Conservation (phyloP, 2,888 invertebrate genomes). For the Drosophila neotestacea region DNA sequence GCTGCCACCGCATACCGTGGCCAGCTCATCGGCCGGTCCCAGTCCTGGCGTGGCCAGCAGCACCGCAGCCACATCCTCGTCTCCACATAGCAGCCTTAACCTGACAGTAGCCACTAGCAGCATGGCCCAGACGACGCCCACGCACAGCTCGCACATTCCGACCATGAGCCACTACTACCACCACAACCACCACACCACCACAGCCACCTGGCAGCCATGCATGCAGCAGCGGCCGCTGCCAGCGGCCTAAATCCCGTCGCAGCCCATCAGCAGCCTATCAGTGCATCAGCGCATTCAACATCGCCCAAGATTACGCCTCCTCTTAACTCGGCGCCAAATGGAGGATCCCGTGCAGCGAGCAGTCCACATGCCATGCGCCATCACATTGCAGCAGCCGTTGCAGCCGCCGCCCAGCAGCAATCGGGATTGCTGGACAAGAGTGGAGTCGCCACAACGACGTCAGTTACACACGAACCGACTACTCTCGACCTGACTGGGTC, state of each 20-base stretch:
- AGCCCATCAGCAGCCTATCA: conserved; percentile 76
- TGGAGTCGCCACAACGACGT: conserved; percentile 24
- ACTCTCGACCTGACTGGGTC: conserved; percentile 84
- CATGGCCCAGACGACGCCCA: conserved; percentile 65
- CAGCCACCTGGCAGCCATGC: conserved; percentile 80
- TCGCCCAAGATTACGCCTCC: conserved; percentile 78
- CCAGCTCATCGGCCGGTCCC: conserved; percentile 58
- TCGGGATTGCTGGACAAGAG: conserved; percentile 68
- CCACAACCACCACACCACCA: conserved; percentile 80
- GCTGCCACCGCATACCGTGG: conserved; percentile 78
- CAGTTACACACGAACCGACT: conserved; percentile 79
- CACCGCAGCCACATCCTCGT: conserved; percentile 63
- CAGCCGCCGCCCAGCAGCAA: conserved; percentile 62
- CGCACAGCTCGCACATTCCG: conserved; percentile 82
- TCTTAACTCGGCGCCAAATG: conserved; percentile 69
- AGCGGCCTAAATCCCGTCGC: conserved; percentile 76
- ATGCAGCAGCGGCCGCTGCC: conserved; percentile 76
- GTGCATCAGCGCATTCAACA: conserved; percentile 54
- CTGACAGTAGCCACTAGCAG: conserved; percentile 74
- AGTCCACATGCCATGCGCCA: conserved; percentile 83
- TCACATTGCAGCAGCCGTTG: conserved; percentile 70
- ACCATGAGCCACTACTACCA: conserved; percentile 83
- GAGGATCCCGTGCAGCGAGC: conserved; percentile 77
- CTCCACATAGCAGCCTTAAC: conserved; percentile 81
- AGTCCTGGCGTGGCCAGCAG: conserved; percentile 44